phyloP scores from a whole-genome alignment of 2,797 vertebrate genomes.

The Esox lucius region DNA sequence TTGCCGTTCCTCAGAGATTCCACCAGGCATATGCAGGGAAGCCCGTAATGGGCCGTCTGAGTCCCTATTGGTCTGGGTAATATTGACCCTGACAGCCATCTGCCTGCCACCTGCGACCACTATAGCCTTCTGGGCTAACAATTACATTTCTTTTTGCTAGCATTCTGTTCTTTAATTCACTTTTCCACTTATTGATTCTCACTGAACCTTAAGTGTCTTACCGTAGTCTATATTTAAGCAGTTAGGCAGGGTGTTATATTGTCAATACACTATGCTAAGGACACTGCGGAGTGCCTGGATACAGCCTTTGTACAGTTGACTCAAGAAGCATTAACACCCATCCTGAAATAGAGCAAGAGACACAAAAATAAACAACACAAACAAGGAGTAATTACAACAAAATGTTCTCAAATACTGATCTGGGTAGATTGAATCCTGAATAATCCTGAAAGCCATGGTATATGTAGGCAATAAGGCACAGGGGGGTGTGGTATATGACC shows the following conservation, averaged over 20 bases:
- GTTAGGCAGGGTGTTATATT: background rate
- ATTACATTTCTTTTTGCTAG: background rate
- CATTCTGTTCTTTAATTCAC: background rate
- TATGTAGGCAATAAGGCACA: no score
- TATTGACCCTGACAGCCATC: background rate
- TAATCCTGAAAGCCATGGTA: no score
- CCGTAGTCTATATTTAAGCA: background rate
- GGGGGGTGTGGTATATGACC: no score
- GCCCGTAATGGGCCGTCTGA: background rate
- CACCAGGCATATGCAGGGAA: slow-evolving; percentile 31
- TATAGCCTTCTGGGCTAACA: background rate
- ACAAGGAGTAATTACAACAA: no score
- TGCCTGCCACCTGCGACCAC: background rate
- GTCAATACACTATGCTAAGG: no score
- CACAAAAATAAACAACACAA: no score
- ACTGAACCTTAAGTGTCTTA: background rate
- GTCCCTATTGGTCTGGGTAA: background rate
- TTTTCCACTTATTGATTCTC: background rate
- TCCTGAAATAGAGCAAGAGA: no score
- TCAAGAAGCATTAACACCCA: no score
- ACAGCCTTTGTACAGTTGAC: no score
- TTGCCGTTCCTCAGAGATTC: slow-evolving; percentile 29
- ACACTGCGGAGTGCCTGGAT: no score
- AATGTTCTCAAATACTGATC: no score
- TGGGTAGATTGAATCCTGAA: no score